These are phyloP conservation scores for Leucoraja erinaceus DNA, from an alignment of 2,113 vertebrate genomes.

Conservation along the genomic window DNA sequence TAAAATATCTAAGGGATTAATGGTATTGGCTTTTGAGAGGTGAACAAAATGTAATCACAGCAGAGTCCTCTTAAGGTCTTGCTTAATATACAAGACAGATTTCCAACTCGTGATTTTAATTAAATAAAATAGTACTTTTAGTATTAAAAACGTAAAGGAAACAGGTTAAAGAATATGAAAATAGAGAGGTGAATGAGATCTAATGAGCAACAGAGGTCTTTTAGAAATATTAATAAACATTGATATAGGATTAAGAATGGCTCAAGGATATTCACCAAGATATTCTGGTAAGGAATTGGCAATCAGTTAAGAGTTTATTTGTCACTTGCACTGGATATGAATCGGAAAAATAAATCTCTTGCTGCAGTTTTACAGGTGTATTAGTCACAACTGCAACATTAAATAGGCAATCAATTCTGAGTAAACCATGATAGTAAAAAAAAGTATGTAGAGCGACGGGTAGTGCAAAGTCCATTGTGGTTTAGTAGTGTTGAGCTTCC, in stretches of 20 bases:
- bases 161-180: not conserved
- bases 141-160: not conserved
- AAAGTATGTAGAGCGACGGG: too few species aligned
- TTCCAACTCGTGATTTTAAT: constrained; percentile 12
- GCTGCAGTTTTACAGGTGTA: too few species aligned
- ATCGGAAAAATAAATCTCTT: too few species aligned
- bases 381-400: too few species aligned
- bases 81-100: not conserved
- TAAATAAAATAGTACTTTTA: not conserved
- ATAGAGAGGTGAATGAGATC: not conserved
- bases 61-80: not conserved
- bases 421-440: too few species aligned
- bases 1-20: not conserved
- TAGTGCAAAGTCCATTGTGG: too few species aligned
- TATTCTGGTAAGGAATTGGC: not conserved
- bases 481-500: too few species aligned
- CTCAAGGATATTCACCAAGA: not conserved
- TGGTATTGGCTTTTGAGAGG: not conserved
- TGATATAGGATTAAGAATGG: not conserved
- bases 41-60: not conserved
- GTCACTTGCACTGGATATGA: too few species aligned
- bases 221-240: not conserved
- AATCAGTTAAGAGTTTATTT: not conserved
- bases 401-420: too few species aligned
- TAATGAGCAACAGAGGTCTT: not conserved